phyloP scores from a whole-genome alignment of 2,113 vertebrate species.

The Cephalopholis sonnerati region DNA sequence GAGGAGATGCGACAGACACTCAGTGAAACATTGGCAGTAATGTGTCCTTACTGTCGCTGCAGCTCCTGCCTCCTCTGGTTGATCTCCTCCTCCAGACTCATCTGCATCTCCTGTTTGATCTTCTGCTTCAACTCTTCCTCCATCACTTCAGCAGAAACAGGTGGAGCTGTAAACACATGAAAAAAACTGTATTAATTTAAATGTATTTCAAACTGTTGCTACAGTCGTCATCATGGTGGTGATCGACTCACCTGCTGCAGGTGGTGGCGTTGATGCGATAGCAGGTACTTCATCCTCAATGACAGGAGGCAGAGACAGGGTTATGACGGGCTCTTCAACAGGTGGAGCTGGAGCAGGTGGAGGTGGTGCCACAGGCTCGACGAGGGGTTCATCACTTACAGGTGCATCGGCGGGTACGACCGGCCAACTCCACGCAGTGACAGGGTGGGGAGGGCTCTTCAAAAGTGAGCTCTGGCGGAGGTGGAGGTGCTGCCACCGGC shows the following conservation, averaged over 20 bases:
- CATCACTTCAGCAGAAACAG: slow-evolving; percentile 52
- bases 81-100: slow-evolving; percentile 76
- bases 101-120: slow-evolving; percentile 76
- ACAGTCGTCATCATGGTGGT: too few relatives aligned
- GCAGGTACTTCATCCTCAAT: slow-evolving; percentile 46
- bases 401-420: slow-evolving; percentile 25
- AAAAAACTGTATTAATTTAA: neutral
- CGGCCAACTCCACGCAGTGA: slow-evolving; percentile 47
- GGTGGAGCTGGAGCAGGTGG: slow-evolving; percentile 29
- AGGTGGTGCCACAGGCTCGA: slow-evolving; percentile 27
- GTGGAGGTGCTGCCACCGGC: neutral
- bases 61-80: slow-evolving; percentile 70
- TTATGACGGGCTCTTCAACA: slow-evolving; percentile 20
- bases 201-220: neutral
- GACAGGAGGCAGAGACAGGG: slow-evolving; percentile 18
- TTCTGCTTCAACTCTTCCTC: slow-evolving; percentile 74
- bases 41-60: slow-evolving; percentile 72
- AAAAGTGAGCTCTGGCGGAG: slow-evolving; percentile 14
- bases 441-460: slow-evolving; percentile 43
- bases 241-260: slow-evolving; percentile 59
- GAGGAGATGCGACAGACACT: neutral
- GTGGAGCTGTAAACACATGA: slow-evolving; percentile 4
- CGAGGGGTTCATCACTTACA: slow-evolving; percentile 2
- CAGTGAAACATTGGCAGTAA: neutral
- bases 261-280: slow-evolving; percentile 22